Percentiles rank a stretch among this genome's conserved stretches.
These are phyloP conservation scores for Pristiophorus japonicus DNA, from an alignment of 2,113 vertebrate genomes.

Conservation along the genomic window DNA sequence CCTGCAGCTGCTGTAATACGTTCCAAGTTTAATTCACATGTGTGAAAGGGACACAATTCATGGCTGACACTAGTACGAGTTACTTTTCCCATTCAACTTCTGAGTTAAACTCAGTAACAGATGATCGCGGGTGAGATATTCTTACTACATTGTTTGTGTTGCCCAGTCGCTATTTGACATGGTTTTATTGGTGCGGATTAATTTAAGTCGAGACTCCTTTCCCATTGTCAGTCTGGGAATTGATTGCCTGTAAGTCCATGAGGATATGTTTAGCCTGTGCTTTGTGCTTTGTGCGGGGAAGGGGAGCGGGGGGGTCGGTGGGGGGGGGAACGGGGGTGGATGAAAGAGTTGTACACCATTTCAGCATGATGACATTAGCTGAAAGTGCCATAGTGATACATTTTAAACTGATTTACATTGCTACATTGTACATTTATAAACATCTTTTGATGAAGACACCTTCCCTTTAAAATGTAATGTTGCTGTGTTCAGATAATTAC, in stretches of 20 bases:
- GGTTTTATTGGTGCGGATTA: not conserved
- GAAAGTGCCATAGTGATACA: too few relatives aligned
- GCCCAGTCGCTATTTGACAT: not conserved
- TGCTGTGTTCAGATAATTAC: not conserved
- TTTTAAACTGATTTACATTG: too few relatives aligned
- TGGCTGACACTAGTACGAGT: not conserved
- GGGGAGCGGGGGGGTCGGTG: too few relatives aligned
- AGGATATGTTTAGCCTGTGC: not conserved
- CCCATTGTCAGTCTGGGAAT: not conserved
- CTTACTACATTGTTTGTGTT: not conserved
- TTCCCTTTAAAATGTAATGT: not conserved
- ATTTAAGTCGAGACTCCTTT: not conserved
- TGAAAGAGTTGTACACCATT: too few relatives aligned
- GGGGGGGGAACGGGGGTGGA: not conserved
- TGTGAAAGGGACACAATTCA: not conserved
- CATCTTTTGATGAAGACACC: not conserved
- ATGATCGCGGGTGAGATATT: not conserved
- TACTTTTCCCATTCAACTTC: not conserved
- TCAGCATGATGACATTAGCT: too few relatives aligned
- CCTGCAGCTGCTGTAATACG: not conserved
- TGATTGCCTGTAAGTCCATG: not conserved
- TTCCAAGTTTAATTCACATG: not conserved
- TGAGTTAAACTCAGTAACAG: not conserved
- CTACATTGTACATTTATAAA: not conserved
- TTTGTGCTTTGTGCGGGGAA: not conserved